These are phyloP conservation scores for Glaucopsyche alexis DNA, from an alignment of 2,888 invertebrate genomes.

Conservation along the genomic window DNA sequence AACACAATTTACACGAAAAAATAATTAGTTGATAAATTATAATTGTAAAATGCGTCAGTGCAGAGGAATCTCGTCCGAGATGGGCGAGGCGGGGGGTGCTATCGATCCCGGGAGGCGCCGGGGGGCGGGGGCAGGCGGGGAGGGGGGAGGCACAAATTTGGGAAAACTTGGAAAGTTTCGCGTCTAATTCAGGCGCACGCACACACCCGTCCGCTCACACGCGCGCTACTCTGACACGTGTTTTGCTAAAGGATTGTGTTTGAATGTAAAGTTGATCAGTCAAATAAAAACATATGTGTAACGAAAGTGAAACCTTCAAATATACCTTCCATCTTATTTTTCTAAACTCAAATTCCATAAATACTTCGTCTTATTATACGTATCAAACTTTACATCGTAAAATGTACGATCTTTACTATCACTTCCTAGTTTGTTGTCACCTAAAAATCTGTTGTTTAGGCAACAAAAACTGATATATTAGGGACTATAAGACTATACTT, in stretches of 20 bases:
- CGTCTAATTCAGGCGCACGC: conserved; percentile 81
- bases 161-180: conserved; percentile 81
- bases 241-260: conserved; percentile 57
- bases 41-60: conserved; percentile 30
- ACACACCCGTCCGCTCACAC: conserved; percentile 66
- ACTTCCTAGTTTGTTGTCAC: too few relatives aligned
- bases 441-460: too few relatives aligned
- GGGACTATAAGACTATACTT: too few relatives aligned
- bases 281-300: background rate
- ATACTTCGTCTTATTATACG: too few relatives aligned
- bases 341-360: too few relatives aligned
- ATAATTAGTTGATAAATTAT: conserved; percentile 26
- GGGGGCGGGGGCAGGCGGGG: conserved; percentile 46
- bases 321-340: background rate
- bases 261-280: background rate
- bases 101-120: conserved; percentile 66
- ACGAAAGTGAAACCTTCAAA: background rate
- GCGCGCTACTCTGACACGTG: conserved; percentile 61
- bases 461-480: too few relatives aligned
- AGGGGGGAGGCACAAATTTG: conserved; percentile 67
- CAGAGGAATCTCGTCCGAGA: conserved; percentile 73
- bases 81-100: conserved; percentile 67
- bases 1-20: background rate
- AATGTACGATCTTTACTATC: too few relatives aligned
- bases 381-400: too few relatives aligned